phyloP scores from a whole-genome alignment of 2,113 vertebrate genomes.

The Epinephelus lanceolatus region DNA sequence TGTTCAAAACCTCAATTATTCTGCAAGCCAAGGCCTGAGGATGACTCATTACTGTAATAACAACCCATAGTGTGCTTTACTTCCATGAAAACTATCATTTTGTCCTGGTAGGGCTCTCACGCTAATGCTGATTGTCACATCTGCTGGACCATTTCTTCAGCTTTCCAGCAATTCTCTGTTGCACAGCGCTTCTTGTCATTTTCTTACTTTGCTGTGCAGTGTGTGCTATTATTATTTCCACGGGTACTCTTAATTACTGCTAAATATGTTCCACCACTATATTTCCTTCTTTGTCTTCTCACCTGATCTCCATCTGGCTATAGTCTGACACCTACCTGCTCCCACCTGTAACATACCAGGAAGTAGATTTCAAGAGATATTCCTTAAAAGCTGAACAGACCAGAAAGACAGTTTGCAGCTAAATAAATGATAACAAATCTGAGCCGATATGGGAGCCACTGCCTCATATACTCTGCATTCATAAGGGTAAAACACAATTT shows the following conservation, averaged over 20 bases:
- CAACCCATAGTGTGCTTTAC: constrained; percentile 43
- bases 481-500: not conserved
- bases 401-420: constrained; percentile 4
- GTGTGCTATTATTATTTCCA: not conserved
- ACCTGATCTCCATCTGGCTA: constrained; percentile 43
- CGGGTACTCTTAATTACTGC: not conserved
- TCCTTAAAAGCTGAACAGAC: constrained; percentile 35
- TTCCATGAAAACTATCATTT: constrained; percentile 63
- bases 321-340: constrained; percentile 51
- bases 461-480: not conserved
- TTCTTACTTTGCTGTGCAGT: not conserved
- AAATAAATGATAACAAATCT: not conserved
- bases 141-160: not conserved
- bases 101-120: constrained; percentile 31
- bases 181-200: not conserved
- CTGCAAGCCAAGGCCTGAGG: constrained; percentile 27
- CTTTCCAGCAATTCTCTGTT: not conserved
- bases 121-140: constrained; percentile 34
- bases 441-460: not conserved
- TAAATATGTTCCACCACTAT: accelerated
- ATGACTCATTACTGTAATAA: constrained; percentile 60
- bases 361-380: constrained; percentile 15
- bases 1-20: constrained; percentile 50
- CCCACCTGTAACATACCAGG: constrained; percentile 32
- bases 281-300: not conserved